phyloP scores from a whole-genome alignment of 2,113 vertebrate species.

The Cnemophilus loriae region DNA sequence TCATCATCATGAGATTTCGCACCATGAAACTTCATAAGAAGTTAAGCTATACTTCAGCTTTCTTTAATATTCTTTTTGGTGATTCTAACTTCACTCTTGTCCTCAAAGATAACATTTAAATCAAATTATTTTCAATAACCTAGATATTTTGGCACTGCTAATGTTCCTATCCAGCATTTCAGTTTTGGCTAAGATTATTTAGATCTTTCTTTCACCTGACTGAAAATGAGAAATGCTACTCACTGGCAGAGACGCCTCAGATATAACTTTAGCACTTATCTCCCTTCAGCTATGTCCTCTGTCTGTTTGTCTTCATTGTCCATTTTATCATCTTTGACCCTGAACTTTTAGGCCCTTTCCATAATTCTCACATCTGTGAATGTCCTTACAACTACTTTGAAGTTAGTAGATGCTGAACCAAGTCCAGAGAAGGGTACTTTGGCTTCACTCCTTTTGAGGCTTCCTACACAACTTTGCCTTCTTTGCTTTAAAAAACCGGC shows the following conservation, averaged over 20 bases:
- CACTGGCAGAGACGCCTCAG: neutral
- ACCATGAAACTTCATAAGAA: neutral
- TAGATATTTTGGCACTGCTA: neutral
- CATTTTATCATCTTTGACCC: slow-evolving; percentile 13
- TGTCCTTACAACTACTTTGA: neutral
- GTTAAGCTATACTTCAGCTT: neutral
- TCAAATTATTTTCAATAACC: neutral
- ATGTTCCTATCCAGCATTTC: neutral
- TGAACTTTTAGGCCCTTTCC: neutral
- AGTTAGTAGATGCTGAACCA: neutral
- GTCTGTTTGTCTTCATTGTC: neutral
- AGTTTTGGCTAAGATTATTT: slow-evolving; percentile 7
- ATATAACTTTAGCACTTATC: neutral
- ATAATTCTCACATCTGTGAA: neutral
- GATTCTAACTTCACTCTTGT: neutral
- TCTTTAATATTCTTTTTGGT: neutral
- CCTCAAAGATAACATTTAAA: neutral
- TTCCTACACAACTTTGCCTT: neutral
- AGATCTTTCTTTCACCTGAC: neutral
- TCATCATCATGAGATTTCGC: neutral
- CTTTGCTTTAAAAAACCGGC: neutral
- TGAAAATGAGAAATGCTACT: slow-evolving; percentile 14
- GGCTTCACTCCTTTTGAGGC: neutral
- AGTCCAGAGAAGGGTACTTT: neutral
- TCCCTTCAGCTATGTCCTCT: neutral